A percentile compares a stretch with the other conserved stretches of the same genome.
Conservation (phyloP, 2,113 vertebrate genomes). For the Chaetorhynchus papuensis region DNA sequence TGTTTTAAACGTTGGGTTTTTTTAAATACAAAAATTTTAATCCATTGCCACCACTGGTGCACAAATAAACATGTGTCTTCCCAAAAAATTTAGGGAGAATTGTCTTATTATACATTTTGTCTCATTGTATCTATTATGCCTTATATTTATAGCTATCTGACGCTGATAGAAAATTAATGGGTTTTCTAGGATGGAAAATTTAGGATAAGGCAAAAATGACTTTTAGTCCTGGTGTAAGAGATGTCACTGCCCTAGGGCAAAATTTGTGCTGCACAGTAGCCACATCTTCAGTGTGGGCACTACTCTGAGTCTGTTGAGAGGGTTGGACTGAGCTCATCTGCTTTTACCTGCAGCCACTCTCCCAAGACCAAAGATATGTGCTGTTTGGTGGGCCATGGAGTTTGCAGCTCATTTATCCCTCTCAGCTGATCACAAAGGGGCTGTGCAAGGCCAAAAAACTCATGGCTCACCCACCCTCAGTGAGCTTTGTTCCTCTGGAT, state of each 20-base stretch:
- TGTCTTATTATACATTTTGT: background rate
- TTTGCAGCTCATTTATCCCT: background rate
- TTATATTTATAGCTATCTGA: background rate
- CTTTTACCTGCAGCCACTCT: background rate
- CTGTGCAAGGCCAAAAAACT: background rate
- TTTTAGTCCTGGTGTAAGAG: background rate
- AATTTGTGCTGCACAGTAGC: background rate
- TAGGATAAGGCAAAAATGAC: background rate
- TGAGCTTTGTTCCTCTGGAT: background rate
- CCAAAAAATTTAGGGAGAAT: background rate
- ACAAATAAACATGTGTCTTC: fast-evolving
- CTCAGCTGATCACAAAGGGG: background rate
- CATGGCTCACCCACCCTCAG: no score
- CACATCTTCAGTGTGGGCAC: fast-evolving
- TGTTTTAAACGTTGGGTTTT: fast-evolving
- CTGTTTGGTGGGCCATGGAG: background rate
- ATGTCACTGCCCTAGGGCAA: background rate
- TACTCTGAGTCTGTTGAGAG: background rate
- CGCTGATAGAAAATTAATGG: background rate
- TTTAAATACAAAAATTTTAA: background rate
- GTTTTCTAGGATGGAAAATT: no score
- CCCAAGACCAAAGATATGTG: background rate
- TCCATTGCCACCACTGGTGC: background rate
- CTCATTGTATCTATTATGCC: background rate
- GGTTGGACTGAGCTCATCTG: background rate